These are phyloP conservation scores for Pandemis cinnamomeana DNA, from an alignment of 2,888 invertebrate species.

Conservation along the genomic window DNA sequence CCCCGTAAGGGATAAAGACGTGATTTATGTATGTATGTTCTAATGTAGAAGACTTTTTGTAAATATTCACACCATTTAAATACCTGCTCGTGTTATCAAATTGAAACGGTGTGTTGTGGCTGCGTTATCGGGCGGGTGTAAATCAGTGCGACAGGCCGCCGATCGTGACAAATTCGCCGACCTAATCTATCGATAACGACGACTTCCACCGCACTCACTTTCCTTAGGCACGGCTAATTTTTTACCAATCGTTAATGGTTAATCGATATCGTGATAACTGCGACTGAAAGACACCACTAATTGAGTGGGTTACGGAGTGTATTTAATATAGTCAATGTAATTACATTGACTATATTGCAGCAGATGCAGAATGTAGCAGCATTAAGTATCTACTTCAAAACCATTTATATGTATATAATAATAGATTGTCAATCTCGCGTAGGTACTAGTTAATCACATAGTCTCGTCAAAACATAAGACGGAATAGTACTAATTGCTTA, in stretches of 20 bases:
- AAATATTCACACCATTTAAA: conserved; percentile 39
- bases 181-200: conserved; percentile 75
- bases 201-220: conserved; percentile 32
- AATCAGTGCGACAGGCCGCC: conserved; percentile 77
- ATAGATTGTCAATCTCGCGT: too few relatives aligned
- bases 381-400: too few relatives aligned
- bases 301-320: not conserved
- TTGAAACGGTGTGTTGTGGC: conserved; percentile 29
- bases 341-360: too few relatives aligned
- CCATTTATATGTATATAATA: too few relatives aligned
- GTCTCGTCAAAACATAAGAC: not conserved
- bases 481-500: not conserved
- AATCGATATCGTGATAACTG: conserved; percentile 23
- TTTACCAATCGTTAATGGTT: conserved; percentile 24
- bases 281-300: not conserved
- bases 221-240: conserved; percentile 16
- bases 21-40: not conserved
- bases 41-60: not conserved
- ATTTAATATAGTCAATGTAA: not conserved
- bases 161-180: conserved; percentile 80
- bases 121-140: conserved; percentile 67
- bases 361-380: not conserved
- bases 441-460: too few relatives aligned
- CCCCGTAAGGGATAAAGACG: too few relatives aligned
- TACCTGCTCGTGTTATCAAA: conserved; percentile 31